A percentile compares a stretch with the other conserved stretches of the same genome.
phyloP scores from a whole-genome alignment of 1,140 invertebrate species.

The Carcinoscorpius rotundicauda region DNA sequence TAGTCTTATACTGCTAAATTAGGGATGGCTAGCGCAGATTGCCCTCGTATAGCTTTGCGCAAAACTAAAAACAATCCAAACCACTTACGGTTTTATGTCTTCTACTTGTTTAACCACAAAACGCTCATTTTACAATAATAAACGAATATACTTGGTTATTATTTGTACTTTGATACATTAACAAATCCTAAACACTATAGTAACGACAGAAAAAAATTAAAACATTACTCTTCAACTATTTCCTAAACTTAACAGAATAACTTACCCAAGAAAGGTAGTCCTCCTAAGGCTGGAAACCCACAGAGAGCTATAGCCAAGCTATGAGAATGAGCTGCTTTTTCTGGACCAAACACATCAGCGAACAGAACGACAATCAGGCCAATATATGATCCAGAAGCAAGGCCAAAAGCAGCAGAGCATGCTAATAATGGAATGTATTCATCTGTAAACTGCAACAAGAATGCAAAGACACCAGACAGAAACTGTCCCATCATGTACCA shows the following conservation, averaged over 20 bases:
- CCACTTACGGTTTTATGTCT: no score
- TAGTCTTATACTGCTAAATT: no score
- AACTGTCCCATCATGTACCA: conserved; percentile 21
- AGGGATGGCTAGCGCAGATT: no score
- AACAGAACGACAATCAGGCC: conserved; percentile 21
- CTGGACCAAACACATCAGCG: conserved; percentile 18
- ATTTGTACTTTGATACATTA: no score
- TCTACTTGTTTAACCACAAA: no score
- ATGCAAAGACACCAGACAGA: conserved; percentile 19
- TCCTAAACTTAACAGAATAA: background rate
- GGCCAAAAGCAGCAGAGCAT: conserved; percentile 18
- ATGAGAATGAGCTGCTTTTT: conserved; percentile 18
- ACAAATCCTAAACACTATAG: no score
- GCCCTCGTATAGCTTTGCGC: no score
- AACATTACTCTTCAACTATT: no score
- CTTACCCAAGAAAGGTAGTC: conserved; percentile 18
- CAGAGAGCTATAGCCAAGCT: conserved; percentile 13
- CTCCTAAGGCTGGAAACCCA: conserved; percentile 15
- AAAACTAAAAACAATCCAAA: no score
- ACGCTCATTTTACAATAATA: no score
- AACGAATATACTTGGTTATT: no score
- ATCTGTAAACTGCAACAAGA: conserved; percentile 18
- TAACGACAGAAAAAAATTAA: no score
- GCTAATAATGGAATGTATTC: conserved; percentile 12
- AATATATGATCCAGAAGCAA: conserved; percentile 22